Evolutionary conservation across 2,113 vertebrate species (phyloP), one percentile per base, ranked within the genome.

Genomic region (Siniperca knerii): DNA sequence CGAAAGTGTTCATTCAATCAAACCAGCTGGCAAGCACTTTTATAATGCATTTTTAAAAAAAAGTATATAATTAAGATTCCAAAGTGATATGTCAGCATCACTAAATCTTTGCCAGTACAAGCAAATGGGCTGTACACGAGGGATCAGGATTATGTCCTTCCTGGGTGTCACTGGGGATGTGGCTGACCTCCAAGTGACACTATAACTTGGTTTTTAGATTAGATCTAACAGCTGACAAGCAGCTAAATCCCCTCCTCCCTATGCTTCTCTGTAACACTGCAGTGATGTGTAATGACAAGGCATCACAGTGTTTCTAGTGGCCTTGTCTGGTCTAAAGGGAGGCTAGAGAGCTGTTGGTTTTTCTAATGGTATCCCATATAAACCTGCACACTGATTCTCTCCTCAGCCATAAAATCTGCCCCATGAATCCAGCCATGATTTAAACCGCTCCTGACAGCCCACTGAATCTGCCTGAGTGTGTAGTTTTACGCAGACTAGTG

Each of bases 221-320:
- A 89, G 85, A 91, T 82, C 58, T 20, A 86, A 84, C 88, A 92
- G 89, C 90, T 91, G 93, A 90, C 86, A n/a, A 69, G 70, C 89
- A 67, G 90, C 87, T 92, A 89, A 94, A 93, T 92, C 92, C 93
- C 86, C 79, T 85, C 50, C 74, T 68, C 60, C 57, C 77, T 20
- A 57, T 16, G 71, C 76, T 21, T 61, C 79, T 78, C 77, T 50
- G 66, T 58, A 50, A 70, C 79, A 1, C 89, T 84, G 83, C 90
- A 75, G 82, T 62, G 66, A 83, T 79, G 81, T 79, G 69, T 42
- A 48, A 54, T 42, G 57, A 85, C 83, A 48, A 42, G 69, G 48
- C 78, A 13, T 48, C 7, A 0, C 55, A 42, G 48, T 40, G 86
- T 81, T 62, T 71, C 61, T 79, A n/a, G 64, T n/a, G 11, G 78